Evolutionary conservation across 2,113 vertebrate genomes (phyloP).

Genomic region (Raphicerus campestris): DNA sequence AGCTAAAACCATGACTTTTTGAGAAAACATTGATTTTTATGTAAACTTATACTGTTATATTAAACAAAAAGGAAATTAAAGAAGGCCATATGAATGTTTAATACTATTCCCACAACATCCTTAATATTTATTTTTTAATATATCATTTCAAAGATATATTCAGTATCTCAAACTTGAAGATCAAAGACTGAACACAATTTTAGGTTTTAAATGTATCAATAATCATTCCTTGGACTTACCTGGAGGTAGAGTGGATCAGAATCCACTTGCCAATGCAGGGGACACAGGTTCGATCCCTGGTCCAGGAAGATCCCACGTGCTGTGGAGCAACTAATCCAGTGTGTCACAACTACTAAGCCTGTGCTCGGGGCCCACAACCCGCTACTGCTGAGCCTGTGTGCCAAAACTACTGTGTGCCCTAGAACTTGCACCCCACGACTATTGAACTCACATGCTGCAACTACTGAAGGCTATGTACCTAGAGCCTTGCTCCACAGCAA

Average conservation of each 20-base stretch:
- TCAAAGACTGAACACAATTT: background rate
- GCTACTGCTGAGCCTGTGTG: background rate
- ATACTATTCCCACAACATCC: background rate
- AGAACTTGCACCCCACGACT: background rate
- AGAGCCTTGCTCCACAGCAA: background rate
- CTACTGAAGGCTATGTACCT: rapidly evolving
- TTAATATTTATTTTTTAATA: background rate
- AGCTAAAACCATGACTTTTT: background rate
- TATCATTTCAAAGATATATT: background rate
- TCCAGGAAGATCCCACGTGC: background rate
- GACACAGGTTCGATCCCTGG: background rate
- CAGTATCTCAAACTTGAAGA: background rate
- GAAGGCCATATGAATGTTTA: background rate
- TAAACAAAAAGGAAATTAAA: background rate
- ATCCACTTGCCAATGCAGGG: background rate
- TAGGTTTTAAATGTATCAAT: background rate
- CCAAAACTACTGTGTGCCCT: background rate
- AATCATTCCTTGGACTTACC: background rate
- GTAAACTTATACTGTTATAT: background rate
- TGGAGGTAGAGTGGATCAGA: background rate
- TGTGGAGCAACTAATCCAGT: background rate
- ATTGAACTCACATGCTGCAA: background rate
- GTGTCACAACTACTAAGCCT: background rate
- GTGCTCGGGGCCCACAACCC: rapidly evolving
- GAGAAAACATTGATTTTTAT: background rate